A percentile compares a stretch with the other conserved stretches of the same genome.
These are phyloP conservation scores for Labia minor DNA, from an alignment of 2,888 invertebrate genomes.

Conservation along the genomic window DNA sequence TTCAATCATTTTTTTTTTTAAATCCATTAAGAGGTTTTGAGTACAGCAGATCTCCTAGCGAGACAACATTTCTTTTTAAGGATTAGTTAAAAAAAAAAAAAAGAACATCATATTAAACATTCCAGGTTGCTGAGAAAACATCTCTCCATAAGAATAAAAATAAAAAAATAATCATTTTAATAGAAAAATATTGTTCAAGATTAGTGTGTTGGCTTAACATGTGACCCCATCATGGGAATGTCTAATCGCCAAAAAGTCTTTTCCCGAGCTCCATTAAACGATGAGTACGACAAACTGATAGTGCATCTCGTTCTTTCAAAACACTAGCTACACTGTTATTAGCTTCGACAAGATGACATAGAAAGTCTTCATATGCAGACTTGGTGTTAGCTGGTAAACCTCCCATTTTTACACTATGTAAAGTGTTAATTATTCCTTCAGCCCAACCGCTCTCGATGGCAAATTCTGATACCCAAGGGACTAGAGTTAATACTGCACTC, in stretches of 20 bases:
- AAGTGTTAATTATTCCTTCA: constrained; percentile 69
- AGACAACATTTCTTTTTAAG: neutral
- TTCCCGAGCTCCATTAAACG: constrained; percentile 82
- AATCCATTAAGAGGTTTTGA: neutral
- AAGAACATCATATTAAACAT: neutral
- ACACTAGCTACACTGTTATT: constrained; percentile 62
- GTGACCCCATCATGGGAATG: neutral
- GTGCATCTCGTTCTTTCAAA: constrained; percentile 69
- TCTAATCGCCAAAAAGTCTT: constrained; percentile 73
- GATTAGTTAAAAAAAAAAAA: neutral
- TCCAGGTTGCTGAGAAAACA: neutral
- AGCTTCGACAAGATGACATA: constrained; percentile 72
- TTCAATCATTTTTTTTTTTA: neutral
- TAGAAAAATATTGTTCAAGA: constrained; percentile 2
- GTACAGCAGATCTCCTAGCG: neutral
- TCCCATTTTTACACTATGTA: constrained; percentile 72
- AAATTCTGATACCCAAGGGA: constrained; percentile 85
- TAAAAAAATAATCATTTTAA: neutral
- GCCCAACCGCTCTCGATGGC: constrained; percentile 91
- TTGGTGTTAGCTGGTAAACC: constrained; percentile 73
- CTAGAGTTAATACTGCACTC: constrained; percentile 64
- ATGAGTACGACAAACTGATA: constrained; percentile 75
- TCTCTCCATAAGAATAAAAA: neutral
- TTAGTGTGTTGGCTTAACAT: neutral
- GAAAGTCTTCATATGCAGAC: constrained; percentile 81